phyloP scores from a whole-genome alignment of 2,888 invertebrate genomes.

The Tupiocoris notatus region DNA sequence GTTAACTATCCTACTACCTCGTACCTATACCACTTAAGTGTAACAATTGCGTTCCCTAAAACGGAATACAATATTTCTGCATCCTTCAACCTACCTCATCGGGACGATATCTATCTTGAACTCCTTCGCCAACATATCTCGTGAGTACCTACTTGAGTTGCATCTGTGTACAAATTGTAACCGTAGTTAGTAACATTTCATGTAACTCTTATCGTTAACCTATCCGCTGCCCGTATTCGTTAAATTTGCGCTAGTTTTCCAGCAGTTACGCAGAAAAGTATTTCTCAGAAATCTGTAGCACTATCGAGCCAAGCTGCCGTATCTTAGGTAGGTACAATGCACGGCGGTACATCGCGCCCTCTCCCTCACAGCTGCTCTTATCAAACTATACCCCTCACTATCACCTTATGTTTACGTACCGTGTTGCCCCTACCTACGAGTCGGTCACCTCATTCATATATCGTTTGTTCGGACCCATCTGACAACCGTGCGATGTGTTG shows the following conservation, averaged over 20 bases:
- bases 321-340: background rate
- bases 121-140: slow-evolving; percentile 9
- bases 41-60: background rate
- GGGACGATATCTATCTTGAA: slow-evolving; percentile 19
- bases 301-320: no score
- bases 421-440: background rate
- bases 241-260: no score
- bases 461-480: background rate
- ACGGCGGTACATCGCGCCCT: slow-evolving; percentile 10
- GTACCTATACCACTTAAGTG: background rate
- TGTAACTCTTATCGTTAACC: no score
- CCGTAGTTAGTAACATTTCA: no score
- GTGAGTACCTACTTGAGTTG: slow-evolving; percentile 7
- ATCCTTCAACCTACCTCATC: background rate
- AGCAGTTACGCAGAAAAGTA: no score
- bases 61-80: background rate
- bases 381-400: slow-evolving; percentile 14
- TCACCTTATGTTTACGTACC: slow-evolving; percentile 20
- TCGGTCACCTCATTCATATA: background rate
- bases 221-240: no score
- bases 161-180: no score
- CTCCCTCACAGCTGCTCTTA: slow-evolving; percentile 7
- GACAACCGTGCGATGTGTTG: no score
- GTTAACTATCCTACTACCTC: slow-evolving; percentile 10
- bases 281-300: no score